phyloP scores from a whole-genome alignment of 2,888 invertebrate species.

The Leptopilina drosophilae region DNA sequence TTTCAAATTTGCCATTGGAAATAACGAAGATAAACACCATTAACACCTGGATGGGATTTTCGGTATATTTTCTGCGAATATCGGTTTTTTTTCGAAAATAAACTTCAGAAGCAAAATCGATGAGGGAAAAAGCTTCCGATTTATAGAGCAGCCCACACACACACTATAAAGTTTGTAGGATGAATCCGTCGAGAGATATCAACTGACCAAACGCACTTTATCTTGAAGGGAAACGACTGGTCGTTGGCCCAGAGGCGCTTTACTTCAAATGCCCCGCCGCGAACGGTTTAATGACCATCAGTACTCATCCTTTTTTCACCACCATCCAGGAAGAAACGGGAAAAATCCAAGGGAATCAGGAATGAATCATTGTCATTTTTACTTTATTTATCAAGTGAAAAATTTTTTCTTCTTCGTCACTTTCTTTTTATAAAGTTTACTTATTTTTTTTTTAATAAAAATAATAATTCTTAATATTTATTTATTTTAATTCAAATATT shows the following conservation, averaged over 20 bases:
- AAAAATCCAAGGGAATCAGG: not conserved
- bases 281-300: conserved; percentile 49
- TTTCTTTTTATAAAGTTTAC: too few relatives aligned
- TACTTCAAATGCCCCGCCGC: not conserved
- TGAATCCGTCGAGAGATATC: conserved; percentile 64
- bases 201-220: conserved; percentile 60
- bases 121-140: conserved; percentile 53
- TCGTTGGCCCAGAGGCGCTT: conserved; percentile 65
- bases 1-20: too few relatives aligned
- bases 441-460: too few relatives aligned
- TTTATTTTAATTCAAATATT: too few relatives aligned
- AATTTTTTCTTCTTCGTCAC: not conserved
- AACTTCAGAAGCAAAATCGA: conserved; percentile 38
- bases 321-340: not conserved
- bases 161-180: conserved; percentile 61
- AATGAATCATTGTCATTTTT: not conserved
- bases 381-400: not conserved
- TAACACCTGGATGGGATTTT: too few relatives aligned
- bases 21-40: too few relatives aligned
- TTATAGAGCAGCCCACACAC: conserved; percentile 52
- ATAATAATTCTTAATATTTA: too few relatives aligned
- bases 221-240: conserved; percentile 66
- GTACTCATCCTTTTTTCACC: not conserved
- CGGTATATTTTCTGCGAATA: too few relatives aligned
- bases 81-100: too few relatives aligned